Evolutionary conservation across 1,140 invertebrate species (phyloP), one percentile per base, ranked within the genome.

Genomic region (Cotesia glomerata): DNA sequence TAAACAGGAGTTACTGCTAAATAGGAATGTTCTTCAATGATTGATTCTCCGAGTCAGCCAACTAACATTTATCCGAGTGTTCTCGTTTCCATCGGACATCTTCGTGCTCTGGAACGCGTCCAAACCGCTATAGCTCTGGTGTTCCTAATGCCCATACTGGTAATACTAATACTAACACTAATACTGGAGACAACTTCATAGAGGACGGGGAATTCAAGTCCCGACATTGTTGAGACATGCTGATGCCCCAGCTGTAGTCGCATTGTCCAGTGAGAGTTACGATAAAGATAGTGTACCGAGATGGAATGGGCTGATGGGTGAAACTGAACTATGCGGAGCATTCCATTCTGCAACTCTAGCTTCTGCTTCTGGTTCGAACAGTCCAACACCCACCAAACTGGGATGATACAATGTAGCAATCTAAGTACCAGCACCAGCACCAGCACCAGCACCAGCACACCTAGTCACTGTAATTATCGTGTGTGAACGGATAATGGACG

Each of bases 291-390:
- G 52, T 26, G 45, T 26, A 26, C 26, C 26, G 26, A 26, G 26
- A 26, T 26, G 26, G 26, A 26, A 26, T 26, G 26, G 26, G 26
- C 26, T 26, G 26, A 26, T 26, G 59, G 78, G 63, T 74, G 76
- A 78, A 26, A 26, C 1, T 26, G 77, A 79, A 84, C 83, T 83
- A 84, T 84, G 83, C 80, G 81, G 83, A 83, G 81, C 82, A 83
- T 84, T 84, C 77, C 80, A 76, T 26, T 26, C 26, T 26, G 26
- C 26, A 26, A 26, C 26, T 26, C 26, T 2, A 26, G 26, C 1
- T 26, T 26, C 26, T 26, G 26, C 26, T 26, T 26, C 26, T 26
- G 26, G 1, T 26, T 26, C 26, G 26, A 26, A 3, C 26, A 82
- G 80, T 82, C 72, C 81, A 74, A 84, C 82, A 80, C 78, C 82